Base-by-base conservation (phyloP, 2,888 invertebrate species). In the Synergus gifuensis region DNA sequence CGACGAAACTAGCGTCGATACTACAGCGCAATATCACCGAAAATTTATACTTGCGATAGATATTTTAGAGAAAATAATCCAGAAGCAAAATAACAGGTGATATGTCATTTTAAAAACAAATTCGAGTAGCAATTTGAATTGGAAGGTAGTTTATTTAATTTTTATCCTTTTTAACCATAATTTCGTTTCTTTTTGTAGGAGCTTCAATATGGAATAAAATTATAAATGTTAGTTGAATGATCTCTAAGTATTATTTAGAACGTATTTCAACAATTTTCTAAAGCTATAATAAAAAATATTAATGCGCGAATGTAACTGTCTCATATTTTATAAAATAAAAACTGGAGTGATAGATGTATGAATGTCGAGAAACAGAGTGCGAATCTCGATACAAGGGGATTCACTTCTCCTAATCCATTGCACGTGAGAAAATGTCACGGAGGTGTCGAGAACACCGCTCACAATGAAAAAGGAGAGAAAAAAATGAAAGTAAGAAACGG, bases 1-100 rank as follows among this genome's bases (percentile, higher is more conserved):
- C 69, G 69, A 69, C 28, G 46, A 49, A 69, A 69, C 49, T 69
- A 36, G 16, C 69, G 28, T 49, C 69, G 16, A 69, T 36, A 28
- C 69, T 28, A 22, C 7, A 22, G 46, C 28, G 46, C 69, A 69
- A 69, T 69, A 69, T 49, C 18, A 28, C 16, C 28, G 14, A 49
- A 69, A 69, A 69, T 69, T 49, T 49, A 49, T 69, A 69, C 28
- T 28, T 46, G 16, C 28, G 46, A 36, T 28, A 46, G 8, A 69
- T 49, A 49, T 46, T 69, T 69, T 16, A 49, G 9, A 22, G 28
- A 16, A 69, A 69, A 69, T 46, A 28, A 22, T 69, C 28, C 28
- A 28, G 3, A 28, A 28, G 3, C 28, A 18, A 44, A 12, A 11
- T 9, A 9, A 9, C 44, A 9, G 9, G 1, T 3, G 44, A 44